phyloP scores from a whole-genome alignment of 2,113 vertebrate species.

The Seriola dumerili region DNA sequence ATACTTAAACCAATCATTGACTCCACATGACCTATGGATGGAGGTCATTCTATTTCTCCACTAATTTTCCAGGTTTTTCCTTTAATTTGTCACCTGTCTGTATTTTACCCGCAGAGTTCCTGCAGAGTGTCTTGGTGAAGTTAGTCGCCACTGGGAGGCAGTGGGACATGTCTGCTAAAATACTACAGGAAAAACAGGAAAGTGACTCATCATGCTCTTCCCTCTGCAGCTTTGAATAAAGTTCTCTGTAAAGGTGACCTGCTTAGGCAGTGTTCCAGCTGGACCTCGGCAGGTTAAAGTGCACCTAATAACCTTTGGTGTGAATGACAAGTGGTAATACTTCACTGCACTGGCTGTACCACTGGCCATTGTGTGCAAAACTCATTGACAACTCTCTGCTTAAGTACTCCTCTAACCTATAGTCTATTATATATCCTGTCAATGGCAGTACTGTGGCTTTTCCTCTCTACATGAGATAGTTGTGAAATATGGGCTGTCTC shows the following conservation, averaged over 20 bases:
- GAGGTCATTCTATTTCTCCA: no score
- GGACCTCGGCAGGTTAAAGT: conserved; percentile 10
- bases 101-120: background rate
- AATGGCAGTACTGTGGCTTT: conserved; percentile 1
- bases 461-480: conserved; percentile 20
- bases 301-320: conserved; percentile 23
- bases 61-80: no score
- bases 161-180: background rate
- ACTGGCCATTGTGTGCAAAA: background rate
- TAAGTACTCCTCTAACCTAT: background rate
- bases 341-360: background rate
- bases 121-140: background rate
- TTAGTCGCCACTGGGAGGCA: background rate
- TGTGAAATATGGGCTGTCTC: conserved; percentile 47
- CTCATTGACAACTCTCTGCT: background rate
- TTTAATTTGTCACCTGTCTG: no score
- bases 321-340: conserved; percentile 21
- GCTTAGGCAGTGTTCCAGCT: conserved; percentile 36
- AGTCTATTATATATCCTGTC: background rate
- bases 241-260: conserved; percentile 38
- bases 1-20: no score
- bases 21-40: no score
- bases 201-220: conserved; percentile 33
- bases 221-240: conserved; percentile 24
- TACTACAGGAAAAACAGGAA: conserved; percentile 3